phyloP scores from a whole-genome alignment of 2,888 invertebrate species.

The Gnatocerus cornutus region DNA sequence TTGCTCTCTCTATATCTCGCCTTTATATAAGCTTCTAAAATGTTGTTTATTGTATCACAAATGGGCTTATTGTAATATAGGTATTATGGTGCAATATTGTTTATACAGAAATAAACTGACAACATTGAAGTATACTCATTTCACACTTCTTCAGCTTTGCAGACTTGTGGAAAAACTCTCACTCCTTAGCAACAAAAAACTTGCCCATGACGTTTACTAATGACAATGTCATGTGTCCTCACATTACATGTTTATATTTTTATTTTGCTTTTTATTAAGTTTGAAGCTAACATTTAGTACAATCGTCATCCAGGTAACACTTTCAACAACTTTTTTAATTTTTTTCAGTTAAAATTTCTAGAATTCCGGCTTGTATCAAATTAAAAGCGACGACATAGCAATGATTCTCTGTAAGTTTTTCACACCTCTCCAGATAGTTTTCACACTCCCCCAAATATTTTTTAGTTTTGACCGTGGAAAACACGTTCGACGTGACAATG shows the following conservation, averaged over 20 bases:
- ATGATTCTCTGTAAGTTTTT: slow-evolving; percentile 45
- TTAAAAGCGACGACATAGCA: slow-evolving; percentile 44
- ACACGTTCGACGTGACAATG: slow-evolving; percentile 30
- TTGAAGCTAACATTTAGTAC: slow-evolving; percentile 27
- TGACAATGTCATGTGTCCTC: slow-evolving; percentile 49
- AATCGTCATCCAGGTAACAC: slow-evolving; percentile 37
- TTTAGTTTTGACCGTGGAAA: slow-evolving; percentile 42
- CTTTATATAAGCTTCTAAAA: slow-evolving; percentile 52
- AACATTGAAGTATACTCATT: slow-evolving; percentile 43
- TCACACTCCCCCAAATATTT: no score
- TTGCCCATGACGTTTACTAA: slow-evolving; percentile 26
- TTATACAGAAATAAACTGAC: slow-evolving; percentile 65
- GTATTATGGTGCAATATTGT: slow-evolving; percentile 68
- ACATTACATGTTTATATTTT: slow-evolving; percentile 45
- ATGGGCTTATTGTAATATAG: slow-evolving; percentile 64
- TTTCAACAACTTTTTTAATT: not conserved
- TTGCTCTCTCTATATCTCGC: slow-evolving; percentile 50
- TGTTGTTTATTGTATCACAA: slow-evolving; percentile 66
- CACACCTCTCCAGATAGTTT: no score
- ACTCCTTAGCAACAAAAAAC: slow-evolving; percentile 11
- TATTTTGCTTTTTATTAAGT: slow-evolving; percentile 41
- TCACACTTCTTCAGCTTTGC: not conserved
- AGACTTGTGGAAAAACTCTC: not conserved
- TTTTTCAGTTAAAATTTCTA: slow-evolving; percentile 11
- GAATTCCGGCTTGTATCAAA: slow-evolving; percentile 37